Conservation (phyloP, 2,888 invertebrate genomes). For the Calameuta idolon region DNA sequence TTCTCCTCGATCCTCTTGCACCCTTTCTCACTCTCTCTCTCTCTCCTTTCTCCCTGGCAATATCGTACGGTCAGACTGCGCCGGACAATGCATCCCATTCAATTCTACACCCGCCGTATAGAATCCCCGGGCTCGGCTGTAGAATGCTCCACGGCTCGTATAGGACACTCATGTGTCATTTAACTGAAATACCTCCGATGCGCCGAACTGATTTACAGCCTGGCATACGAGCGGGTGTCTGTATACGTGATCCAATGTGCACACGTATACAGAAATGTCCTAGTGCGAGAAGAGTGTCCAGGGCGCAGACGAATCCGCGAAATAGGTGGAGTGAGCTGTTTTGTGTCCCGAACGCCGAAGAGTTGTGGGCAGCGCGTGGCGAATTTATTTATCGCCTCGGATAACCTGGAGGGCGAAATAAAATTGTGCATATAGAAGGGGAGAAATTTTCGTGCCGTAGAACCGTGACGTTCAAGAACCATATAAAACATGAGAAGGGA, state of each 20-base stretch:
- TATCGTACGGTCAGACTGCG: conserved; percentile 61
- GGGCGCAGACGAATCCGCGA: conserved; percentile 33
- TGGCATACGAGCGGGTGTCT: conserved; percentile 2
- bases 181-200: conserved; percentile 64
- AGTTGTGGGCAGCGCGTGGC: conserved; percentile 56
- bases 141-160: conserved; percentile 31
- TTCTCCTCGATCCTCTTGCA: conserved; percentile 20
- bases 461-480: too few species aligned
- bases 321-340: conserved; percentile 32
- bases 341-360: conserved; percentile 37
- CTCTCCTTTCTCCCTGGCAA: conserved; percentile 40
- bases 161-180: conserved; percentile 59
- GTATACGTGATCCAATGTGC: neutral
- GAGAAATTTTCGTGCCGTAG: conserved; percentile 11
- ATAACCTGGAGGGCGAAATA: conserved; percentile 8
- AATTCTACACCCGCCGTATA: conserved; percentile 46
- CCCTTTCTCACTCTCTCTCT: neutral
- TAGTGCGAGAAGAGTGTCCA: neutral
- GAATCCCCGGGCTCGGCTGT: conserved; percentile 17
- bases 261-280: neutral
- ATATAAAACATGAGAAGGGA: too few species aligned
- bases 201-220: conserved; percentile 62
- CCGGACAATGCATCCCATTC: conserved; percentile 61
- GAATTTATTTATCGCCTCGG: conserved; percentile 58
- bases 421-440: conserved; percentile 14